Conservation (phyloP, 2,113 vertebrate genomes). For the Asarcornis scutulata region DNA sequence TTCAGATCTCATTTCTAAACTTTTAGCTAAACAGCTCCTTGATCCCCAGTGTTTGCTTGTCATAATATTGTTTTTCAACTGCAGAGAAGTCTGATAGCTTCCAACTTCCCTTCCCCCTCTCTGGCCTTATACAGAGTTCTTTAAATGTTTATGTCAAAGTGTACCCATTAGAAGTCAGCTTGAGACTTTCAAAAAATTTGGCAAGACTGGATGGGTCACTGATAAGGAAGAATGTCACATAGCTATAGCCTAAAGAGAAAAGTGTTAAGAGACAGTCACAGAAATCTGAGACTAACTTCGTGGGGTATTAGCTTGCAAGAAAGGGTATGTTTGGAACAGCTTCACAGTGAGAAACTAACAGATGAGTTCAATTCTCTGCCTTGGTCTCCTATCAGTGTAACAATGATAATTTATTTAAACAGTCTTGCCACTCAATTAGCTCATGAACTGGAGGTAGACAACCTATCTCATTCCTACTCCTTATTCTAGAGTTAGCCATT, state of each 20-base stretch:
- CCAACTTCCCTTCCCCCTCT: neutral
- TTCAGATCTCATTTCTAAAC: neutral
- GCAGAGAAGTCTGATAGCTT: neutral
- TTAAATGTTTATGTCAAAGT: neutral
- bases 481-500: neutral
- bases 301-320: neutral
- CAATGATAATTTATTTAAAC: neutral
- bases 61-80: neutral
- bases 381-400: neutral
- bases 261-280: neutral
- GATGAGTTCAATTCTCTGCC: neutral
- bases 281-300: neutral
- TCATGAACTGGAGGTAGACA: fast-evolving
- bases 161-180: neutral
- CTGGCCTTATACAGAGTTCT: neutral
- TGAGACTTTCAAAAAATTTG: neutral
- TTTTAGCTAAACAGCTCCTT: neutral
- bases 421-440: neutral
- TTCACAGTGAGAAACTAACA: neutral
- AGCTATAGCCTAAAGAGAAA: neutral
- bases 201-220: neutral
- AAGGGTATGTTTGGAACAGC: neutral
- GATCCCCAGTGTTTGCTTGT: neutral
- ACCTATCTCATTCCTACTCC: neutral
- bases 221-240: neutral